Evolutionary conservation across 1,140 invertebrate genomes (phyloP).

Genomic region (Drosophila melanogaster): Release_6_plus_ISO1_MT NT_033779.5:9874001-9874500

Average conservation of each 20-base stretch:
- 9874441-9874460: slow-evolving; percentile 73
- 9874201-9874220: slow-evolving; percentile 5
- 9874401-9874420: slow-evolving; percentile 1
- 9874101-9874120: slow-evolving; percentile 37
- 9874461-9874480: slow-evolving; percentile 79
- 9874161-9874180: slow-evolving; percentile 13
- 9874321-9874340: slow-evolving; percentile 60
- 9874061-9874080: slow-evolving; percentile 20
- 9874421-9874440: slow-evolving; percentile 73
- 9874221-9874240: slow-evolving; percentile 11
- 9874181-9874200: not conserved
- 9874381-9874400: not conserved
- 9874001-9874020: too few relatives aligned
- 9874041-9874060: not conserved
- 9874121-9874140: slow-evolving; percentile 53
- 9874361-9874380: slow-evolving; percentile 70
- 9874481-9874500: slow-evolving; percentile 65
- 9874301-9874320: slow-evolving; percentile 69
- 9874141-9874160: slow-evolving; percentile 46
- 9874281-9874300: slow-evolving; percentile 26
- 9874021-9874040: not conserved
- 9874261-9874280: slow-evolving; percentile 15
- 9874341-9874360: slow-evolving; percentile 71
- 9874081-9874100: slow-evolving; percentile 21
- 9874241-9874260: slow-evolving; percentile 1